Percentiles rank a stretch among this genome's conserved stretches.
phyloP scores from a whole-genome alignment of 2,797 vertebrate species.

The Phataginus tricuspis region DNA sequence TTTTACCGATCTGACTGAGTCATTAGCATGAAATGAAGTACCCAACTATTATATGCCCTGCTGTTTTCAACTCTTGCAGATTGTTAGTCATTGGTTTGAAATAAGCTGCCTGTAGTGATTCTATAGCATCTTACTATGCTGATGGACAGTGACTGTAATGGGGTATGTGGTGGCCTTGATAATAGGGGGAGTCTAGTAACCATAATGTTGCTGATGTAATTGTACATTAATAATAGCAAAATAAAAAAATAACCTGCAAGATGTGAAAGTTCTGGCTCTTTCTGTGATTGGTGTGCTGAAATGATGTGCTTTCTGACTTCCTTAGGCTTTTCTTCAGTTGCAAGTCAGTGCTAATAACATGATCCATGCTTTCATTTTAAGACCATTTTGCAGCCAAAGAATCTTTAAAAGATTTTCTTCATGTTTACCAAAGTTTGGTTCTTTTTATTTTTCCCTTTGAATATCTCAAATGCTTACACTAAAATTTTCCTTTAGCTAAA shows the following conservation, averaged over 20 bases:
- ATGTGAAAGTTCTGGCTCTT: constrained; percentile 74
- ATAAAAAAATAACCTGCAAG: no score
- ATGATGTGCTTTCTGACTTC: constrained; percentile 66
- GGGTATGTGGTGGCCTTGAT: not conserved
- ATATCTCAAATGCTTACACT: not conserved
- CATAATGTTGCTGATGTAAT: no score
- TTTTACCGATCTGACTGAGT: constrained; percentile 56
- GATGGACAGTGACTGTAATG: no score
- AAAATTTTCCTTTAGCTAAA: not conserved
- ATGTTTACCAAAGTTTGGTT: not conserved
- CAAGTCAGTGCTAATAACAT: constrained; percentile 65
- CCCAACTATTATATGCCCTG: constrained; percentile 80
- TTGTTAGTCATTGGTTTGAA: constrained; percentile 75
- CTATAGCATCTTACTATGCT: no score
- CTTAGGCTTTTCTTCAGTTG: constrained; percentile 65
- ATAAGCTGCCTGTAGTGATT: constrained; percentile 48
- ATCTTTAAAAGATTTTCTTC: constrained; percentile 47
- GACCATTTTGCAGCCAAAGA: constrained; percentile 37
- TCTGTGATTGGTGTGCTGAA: constrained; percentile 63
- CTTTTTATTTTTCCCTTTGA: not conserved
- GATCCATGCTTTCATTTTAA: constrained; percentile 55
- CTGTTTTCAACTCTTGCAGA: constrained; percentile 77
- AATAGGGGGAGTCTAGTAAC: no score
- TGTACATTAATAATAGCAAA: no score
- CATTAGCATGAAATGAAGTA: constrained; percentile 82